phyloP scores from a whole-genome alignment of 2,888 invertebrate species.

The Pimpla rufipes region DNA sequence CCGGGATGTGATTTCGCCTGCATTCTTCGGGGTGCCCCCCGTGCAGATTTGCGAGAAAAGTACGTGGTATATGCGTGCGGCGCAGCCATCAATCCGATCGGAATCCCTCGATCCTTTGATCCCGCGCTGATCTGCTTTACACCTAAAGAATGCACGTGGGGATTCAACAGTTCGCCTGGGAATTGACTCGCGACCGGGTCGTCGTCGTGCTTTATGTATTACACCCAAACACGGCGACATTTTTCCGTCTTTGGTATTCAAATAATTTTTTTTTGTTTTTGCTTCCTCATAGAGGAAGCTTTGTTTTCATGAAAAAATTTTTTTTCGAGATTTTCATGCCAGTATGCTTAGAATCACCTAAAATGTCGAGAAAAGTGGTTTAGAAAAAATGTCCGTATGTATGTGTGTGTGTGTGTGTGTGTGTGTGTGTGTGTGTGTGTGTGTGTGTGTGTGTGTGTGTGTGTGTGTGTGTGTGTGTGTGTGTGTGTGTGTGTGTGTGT shows the following conservation, averaged over 20 bases:
- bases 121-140: slow-evolving; percentile 77
- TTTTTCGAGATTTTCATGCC: no score
- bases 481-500: no score
- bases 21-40: slow-evolving; percentile 25
- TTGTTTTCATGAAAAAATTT: no score
- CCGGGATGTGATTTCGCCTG: slow-evolving; percentile 57
- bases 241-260: neutral
- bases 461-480: no score
- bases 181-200: slow-evolving; percentile 67
- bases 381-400: neutral
- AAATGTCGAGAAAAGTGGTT: no score
- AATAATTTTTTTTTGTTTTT: neutral
- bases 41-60: slow-evolving; percentile 38
- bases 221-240: neutral
- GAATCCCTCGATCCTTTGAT: slow-evolving; percentile 79
- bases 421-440: no score
- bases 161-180: slow-evolving; percentile 72
- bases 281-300: no score
- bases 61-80: slow-evolving; percentile 51
- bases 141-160: slow-evolving; percentile 75
- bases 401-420: no score
- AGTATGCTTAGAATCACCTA: no score
- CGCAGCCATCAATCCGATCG: slow-evolving; percentile 76
- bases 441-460: no score
- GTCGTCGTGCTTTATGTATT: slow-evolving; percentile 26